These are phyloP conservation scores for Netta rufina DNA, from an alignment of 2,797 vertebrate species.

Conservation along the genomic window DNA sequence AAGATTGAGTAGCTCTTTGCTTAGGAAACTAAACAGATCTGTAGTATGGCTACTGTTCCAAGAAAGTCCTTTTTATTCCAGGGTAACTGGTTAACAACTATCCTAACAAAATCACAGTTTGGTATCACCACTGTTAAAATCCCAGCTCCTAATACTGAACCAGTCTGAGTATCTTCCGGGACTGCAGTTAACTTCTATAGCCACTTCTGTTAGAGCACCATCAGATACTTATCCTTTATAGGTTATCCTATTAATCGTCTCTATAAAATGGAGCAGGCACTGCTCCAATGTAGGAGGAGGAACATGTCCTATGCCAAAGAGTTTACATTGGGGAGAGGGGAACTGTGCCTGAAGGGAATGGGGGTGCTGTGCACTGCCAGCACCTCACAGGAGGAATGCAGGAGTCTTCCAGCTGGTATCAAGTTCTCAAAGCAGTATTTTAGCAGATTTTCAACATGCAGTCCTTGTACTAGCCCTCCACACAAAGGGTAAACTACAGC, in stretches of 20 bases:
- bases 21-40: background rate
- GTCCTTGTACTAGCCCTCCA: background rate
- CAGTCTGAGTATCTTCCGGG: background rate
- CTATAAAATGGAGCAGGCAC: background rate
- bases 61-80: background rate
- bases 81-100: background rate
- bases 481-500: background rate
- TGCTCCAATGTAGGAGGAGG: background rate
- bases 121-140: background rate
- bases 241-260: background rate
- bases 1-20: background rate
- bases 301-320: background rate
- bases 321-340: fast-evolving
- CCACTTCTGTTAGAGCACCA: background rate
- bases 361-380: background rate
- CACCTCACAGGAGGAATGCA: background rate
- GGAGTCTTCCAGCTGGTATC: background rate
- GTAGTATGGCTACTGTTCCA: fast-evolving
- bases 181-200: background rate
- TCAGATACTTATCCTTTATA: background rate
- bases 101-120: background rate
- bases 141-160: fast-evolving
- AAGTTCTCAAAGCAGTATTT: background rate
- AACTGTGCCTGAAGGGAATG: background rate
- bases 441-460: background rate